These are phyloP conservation scores for Tylochromis polylepis DNA, from an alignment of 2,113 vertebrate species.

Conservation along the genomic window DNA sequence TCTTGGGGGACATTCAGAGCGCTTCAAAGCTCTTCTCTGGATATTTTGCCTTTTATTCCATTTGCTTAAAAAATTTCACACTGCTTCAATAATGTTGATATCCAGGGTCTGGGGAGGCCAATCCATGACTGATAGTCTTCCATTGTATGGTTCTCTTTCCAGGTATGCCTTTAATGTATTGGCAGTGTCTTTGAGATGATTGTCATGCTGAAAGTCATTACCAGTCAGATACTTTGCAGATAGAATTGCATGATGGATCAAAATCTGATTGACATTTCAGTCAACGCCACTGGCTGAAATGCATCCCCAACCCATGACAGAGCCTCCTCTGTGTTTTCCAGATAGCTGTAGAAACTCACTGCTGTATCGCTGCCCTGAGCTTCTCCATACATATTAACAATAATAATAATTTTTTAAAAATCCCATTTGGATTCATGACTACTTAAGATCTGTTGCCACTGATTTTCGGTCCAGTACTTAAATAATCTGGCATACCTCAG, in stretches of 20 bases:
- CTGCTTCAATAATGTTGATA: neutral
- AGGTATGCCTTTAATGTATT: too few species aligned
- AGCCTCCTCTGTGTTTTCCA: neutral
- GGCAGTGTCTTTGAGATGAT: too few species aligned
- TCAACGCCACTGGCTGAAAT: too few species aligned
- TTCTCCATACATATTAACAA: neutral
- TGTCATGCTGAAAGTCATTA: too few species aligned
- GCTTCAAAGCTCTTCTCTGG: rapidly evolving
- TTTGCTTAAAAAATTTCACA: neutral
- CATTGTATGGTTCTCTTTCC: too few species aligned
- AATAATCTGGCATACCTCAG: neutral
- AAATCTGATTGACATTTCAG: too few species aligned
- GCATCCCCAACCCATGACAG: too few species aligned
- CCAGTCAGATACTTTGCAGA: too few species aligned
- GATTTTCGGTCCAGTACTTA: neutral
- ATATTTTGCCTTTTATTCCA: neutral
- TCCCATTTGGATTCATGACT: neutral
- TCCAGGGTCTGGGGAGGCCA: too few species aligned
- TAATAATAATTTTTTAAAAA: neutral
- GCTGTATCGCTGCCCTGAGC: neutral
- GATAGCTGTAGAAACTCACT: neutral
- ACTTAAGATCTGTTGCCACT: neutral
- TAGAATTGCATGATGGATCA: too few species aligned
- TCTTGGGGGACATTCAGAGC: neutral
- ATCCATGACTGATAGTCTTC: too few species aligned